phyloP scores from a whole-genome alignment of 2,888 invertebrate species.

The Andrena hattorfiana region DNA sequence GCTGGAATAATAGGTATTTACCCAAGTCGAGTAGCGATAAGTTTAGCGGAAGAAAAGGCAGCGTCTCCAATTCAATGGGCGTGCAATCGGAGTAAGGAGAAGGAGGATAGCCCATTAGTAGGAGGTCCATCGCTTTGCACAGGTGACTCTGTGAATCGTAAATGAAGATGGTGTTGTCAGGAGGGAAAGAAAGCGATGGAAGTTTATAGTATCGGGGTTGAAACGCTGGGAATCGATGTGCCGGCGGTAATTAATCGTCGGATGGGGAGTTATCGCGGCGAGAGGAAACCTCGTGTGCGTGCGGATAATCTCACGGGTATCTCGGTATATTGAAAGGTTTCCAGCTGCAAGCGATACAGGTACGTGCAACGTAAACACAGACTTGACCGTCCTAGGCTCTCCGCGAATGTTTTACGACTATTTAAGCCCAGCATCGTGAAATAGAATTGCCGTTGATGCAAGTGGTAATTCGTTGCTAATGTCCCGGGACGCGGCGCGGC shows the following conservation, averaged over 20 bases:
- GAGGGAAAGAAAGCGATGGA: not conserved
- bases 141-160: too few species aligned
- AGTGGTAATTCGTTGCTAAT: constrained; percentile 67
- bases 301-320: constrained; percentile 66
- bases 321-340: constrained; percentile 62
- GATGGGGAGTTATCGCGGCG: constrained; percentile 44
- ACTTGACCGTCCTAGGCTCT: constrained; percentile 34
- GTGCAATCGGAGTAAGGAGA: too few species aligned
- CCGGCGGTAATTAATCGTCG: constrained; percentile 64
- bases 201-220: constrained; percentile 1
- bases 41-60: too few species aligned
- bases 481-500: constrained; percentile 41
- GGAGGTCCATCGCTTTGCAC: too few species aligned
- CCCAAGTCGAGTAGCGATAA: not conserved
- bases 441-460: constrained; percentile 65
- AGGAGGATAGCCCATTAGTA: too few species aligned
- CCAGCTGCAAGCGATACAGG: constrained; percentile 54
- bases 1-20: not conserved
- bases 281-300: constrained; percentile 59
- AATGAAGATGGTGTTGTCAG: too few species aligned
- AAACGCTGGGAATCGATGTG: constrained; percentile 14
- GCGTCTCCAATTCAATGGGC: too few species aligned
- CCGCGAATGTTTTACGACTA: constrained; percentile 50
- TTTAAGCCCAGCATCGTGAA: constrained; percentile 44
- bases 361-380: constrained; percentile 63